phyloP scores from a whole-genome alignment of 2,113 vertebrate genomes.

The Misgurnus mizolepis region DNA sequence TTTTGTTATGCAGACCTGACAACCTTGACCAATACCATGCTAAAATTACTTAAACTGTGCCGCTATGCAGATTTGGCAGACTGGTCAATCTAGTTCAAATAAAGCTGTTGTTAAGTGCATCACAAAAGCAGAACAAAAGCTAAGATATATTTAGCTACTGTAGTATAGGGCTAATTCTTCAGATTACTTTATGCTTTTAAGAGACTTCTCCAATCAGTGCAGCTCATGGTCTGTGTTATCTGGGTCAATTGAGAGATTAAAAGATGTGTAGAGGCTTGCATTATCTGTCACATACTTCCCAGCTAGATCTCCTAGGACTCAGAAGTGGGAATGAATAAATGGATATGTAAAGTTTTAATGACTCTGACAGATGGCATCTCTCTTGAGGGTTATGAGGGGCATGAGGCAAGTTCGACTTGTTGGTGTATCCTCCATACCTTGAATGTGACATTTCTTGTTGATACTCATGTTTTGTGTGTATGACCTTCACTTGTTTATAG shows the following conservation, averaged over 20 bases:
- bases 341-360: constrained; percentile 35
- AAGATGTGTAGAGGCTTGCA: constrained; percentile 12
- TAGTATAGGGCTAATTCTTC: no score
- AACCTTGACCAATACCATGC: no score
- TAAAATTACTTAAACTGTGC: no score
- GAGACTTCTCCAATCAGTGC: background rate
- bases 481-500: no score
- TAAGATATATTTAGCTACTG: no score
- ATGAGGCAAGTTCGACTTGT: background rate
- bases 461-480: no score
- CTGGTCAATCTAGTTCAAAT: no score
- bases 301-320: constrained; percentile 6
- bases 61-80: no score
- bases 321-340: constrained; percentile 23
- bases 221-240: background rate
- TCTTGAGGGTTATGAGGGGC: background rate
- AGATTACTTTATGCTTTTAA: background rate
- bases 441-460: background rate
- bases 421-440: background rate
- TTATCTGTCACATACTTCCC: constrained; percentile 6
- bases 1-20: no score
- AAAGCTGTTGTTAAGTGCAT: no score
- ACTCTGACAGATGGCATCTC: constrained; percentile 22
- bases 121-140: no score
- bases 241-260: constrained; percentile 36